A percentile compares a stretch with the other conserved stretches of the same genome.
phyloP scores from a whole-genome alignment of 2,113 vertebrate species.

The Oncorhynchus mykiss region DNA sequence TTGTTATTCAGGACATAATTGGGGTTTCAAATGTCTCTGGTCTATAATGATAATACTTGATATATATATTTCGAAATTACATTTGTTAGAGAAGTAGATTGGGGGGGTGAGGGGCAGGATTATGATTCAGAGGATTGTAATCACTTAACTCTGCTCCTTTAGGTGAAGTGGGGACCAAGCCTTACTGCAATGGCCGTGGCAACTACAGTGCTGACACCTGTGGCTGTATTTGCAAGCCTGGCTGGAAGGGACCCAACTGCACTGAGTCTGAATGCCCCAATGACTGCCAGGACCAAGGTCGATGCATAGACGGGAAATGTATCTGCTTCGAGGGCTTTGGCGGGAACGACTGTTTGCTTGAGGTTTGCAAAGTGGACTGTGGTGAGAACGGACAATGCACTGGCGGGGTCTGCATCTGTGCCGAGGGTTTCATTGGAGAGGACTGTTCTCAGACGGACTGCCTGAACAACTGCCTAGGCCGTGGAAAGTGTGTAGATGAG shows the following conservation, averaged over 20 bases:
- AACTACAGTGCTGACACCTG: conserved; percentile 84
- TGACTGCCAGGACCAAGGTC: conserved; percentile 84
- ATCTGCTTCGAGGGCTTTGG: conserved; percentile 84
- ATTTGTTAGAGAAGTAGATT: too few relatives aligned
- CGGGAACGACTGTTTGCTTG: conserved; percentile 63
- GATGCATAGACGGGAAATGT: conserved; percentile 82
- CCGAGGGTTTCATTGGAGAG: conserved; percentile 79
- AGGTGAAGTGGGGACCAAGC: conserved; percentile 83
- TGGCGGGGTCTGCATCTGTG: conserved; percentile 78
- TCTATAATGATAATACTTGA: too few relatives aligned
- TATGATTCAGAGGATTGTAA: not conserved
- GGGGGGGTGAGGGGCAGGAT: too few relatives aligned
- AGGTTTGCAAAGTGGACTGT: conserved; percentile 78
- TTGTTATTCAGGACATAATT: too few relatives aligned
- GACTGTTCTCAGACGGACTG: conserved; percentile 85
- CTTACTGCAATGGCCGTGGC: conserved; percentile 85
- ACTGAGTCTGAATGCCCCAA: conserved; percentile 76
- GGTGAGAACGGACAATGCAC: conserved; percentile 79
- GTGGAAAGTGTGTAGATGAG: conserved; percentile 79
- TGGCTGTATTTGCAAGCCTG: conserved; percentile 78
- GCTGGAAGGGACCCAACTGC: conserved; percentile 85
- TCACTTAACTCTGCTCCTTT: not conserved
- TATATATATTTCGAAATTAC: too few relatives aligned
- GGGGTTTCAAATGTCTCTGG: too few relatives aligned
- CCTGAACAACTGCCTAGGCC: conserved; percentile 76